Evolutionary conservation across 2,113 vertebrate genomes (phyloP).

Genomic region (Lampris megalopsis): DNA sequence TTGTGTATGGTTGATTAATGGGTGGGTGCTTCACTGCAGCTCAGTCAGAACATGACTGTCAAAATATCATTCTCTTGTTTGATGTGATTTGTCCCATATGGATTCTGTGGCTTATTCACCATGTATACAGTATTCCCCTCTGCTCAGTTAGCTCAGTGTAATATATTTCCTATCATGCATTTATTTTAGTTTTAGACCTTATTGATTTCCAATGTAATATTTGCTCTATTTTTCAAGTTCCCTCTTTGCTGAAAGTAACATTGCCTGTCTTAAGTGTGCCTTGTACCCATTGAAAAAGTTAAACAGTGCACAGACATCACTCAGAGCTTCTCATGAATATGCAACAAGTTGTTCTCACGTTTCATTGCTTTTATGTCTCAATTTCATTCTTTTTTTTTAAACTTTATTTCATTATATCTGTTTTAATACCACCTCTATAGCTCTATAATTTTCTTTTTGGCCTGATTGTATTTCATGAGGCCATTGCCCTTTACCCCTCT

Average conservation of each 20-base stretch:
- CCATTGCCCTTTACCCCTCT: conserved; percentile 59
- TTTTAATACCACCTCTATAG: background rate
- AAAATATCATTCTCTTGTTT: background rate
- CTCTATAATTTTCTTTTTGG: conserved; percentile 19
- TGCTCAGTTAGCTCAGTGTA: no score
- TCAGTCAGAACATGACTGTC: background rate
- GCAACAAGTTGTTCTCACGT: background rate
- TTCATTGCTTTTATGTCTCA: background rate
- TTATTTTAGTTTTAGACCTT: no score
- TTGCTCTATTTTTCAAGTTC: no score
- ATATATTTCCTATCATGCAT: no score
- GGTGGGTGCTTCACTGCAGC: background rate
- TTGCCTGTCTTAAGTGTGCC: no score
- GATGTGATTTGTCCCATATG: background rate
- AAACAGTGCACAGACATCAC: no score
- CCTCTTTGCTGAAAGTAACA: no score
- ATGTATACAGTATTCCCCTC: background rate
- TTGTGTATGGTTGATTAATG: background rate
- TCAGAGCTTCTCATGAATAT: background rate
- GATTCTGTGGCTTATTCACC: background rate
- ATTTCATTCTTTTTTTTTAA: background rate
- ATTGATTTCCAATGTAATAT: no score
- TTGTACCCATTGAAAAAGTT: no score
- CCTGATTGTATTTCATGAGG: conserved; percentile 50
- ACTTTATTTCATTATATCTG: background rate